Percentiles rank a stretch among this genome's conserved stretches.
Evolutionary conservation across 1,140 invertebrate genomes (phyloP).

Genomic region (Pygmarrhopalites habei): DNA sequence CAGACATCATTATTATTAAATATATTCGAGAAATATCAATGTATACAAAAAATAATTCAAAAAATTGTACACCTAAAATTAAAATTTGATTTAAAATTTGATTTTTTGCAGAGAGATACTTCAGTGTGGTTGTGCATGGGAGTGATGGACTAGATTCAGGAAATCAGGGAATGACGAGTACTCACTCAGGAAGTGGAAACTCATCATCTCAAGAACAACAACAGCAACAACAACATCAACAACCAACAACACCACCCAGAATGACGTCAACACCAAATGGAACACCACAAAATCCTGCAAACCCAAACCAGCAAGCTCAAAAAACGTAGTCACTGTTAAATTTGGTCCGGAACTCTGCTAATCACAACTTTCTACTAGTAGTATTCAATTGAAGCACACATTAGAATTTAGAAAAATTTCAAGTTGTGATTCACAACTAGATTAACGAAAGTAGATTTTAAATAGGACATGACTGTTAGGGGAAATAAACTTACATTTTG

Average conservation of each 20-base stretch:
- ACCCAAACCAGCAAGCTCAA: constrained; percentile 7
- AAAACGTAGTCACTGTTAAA: constrained; percentile 1
- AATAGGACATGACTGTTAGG: too few species aligned
- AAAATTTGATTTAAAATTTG: too few species aligned
- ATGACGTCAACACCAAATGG: constrained; percentile 33
- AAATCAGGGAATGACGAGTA: constrained; percentile 18
- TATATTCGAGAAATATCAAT: too few species aligned
- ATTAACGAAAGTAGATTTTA: too few species aligned
- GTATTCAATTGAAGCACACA: too few species aligned
- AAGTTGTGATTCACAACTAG: too few species aligned
- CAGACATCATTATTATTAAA: too few species aligned
- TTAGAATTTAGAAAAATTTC: too few species aligned
- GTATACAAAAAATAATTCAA: too few species aligned
- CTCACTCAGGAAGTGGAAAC: constrained; percentile 29
- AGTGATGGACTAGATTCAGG: constrained; percentile 37
- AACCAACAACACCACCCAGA: constrained; percentile 31
- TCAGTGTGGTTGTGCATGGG: constrained; percentile 45
- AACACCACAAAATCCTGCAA: constrained; percentile 4
- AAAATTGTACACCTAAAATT: too few species aligned
- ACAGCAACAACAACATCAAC: constrained; percentile 5
- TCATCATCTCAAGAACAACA: constrained; percentile 33
- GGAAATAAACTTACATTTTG: too few species aligned
- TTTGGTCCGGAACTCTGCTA: background rate
- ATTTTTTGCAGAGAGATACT: constrained; percentile 44
- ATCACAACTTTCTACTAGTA: too few species aligned